Percentiles rank a stretch among this genome's conserved stretches.
These are phyloP conservation scores for Anoura caudifer DNA, from an alignment of 2,113 vertebrate genomes.

Conservation along the genomic window DNA sequence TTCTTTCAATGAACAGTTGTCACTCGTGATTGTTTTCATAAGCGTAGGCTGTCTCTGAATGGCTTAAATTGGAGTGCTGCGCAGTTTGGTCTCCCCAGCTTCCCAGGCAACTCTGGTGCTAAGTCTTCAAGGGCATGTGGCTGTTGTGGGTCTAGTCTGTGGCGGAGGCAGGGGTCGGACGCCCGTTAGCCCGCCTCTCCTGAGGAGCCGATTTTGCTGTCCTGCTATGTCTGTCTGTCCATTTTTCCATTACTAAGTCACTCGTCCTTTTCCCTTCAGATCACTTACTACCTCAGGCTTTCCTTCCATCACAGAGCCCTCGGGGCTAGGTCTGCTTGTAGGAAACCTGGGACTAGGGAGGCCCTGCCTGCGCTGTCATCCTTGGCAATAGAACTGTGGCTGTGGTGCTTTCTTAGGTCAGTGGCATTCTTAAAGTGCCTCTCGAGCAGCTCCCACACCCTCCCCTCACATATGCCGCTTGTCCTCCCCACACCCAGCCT, in stretches of 20 bases:
- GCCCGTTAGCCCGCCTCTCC: rapidly evolving
- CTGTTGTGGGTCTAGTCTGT: rapidly evolving
- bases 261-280: not conserved
- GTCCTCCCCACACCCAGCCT: not conserved
- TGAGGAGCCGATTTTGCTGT: not conserved
- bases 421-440: not conserved
- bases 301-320: not conserved
- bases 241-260: not conserved
- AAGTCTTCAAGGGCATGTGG: not conserved
- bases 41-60: not conserved
- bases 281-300: not conserved
- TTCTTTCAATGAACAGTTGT: not conserved
- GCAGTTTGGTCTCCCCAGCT: too few relatives aligned
- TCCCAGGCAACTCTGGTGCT: not conserved
- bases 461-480: too few relatives aligned
- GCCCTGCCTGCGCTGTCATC: not conserved
- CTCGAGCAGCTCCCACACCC: not conserved
- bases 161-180: not conserved
- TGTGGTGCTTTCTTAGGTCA: not conserved
- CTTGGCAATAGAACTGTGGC: not conserved
- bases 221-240: not conserved
- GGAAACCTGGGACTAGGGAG: not conserved
- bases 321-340: not conserved
- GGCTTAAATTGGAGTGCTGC: not conserved
- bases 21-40: not conserved